These are phyloP conservation scores for Apolygus lucorum DNA, from an alignment of 1,140 invertebrate species.

Conservation along the genomic window DNA sequence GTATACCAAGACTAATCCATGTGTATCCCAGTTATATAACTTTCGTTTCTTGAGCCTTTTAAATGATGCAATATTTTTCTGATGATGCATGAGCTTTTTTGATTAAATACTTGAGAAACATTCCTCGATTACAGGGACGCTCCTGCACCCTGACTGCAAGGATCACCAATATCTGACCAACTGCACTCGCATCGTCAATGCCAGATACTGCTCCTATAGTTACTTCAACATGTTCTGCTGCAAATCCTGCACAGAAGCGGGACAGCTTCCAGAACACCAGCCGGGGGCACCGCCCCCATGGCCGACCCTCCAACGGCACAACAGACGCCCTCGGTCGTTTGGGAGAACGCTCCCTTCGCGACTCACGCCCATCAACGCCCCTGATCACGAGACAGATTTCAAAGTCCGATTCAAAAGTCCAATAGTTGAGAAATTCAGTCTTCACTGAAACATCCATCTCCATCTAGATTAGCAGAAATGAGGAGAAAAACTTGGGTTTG, in stretches of 20 bases:
- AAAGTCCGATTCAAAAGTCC: background rate
- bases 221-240: constrained; percentile 92
- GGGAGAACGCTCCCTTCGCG: background rate
- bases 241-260: constrained; percentile 75
- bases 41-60: too few relatives aligned
- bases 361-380: constrained; percentile 7
- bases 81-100: too few relatives aligned
- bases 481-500: too few relatives aligned
- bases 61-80: too few relatives aligned
- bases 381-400: background rate
- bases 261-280: constrained; percentile 48
- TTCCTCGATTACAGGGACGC: constrained; percentile 47
- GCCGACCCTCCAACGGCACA: background rate
- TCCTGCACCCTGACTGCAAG: constrained; percentile 66
- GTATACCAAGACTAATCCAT: too few relatives aligned
- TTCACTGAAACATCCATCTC: too few relatives aligned
- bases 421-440: background rate
- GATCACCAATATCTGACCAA: constrained; percentile 85
- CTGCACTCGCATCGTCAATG: constrained; percentile 74
- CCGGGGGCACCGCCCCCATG: background rate
- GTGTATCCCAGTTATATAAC: too few relatives aligned
- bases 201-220: constrained; percentile 69
- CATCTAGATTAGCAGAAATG: too few relatives aligned
- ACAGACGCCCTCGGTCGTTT: background rate
- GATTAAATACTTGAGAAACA: too few relatives aligned